Evolutionary conservation across 1,140 invertebrate species (phyloP), one percentile per base, ranked within the genome.

Genomic region (Drosophila murphyi): DNA sequence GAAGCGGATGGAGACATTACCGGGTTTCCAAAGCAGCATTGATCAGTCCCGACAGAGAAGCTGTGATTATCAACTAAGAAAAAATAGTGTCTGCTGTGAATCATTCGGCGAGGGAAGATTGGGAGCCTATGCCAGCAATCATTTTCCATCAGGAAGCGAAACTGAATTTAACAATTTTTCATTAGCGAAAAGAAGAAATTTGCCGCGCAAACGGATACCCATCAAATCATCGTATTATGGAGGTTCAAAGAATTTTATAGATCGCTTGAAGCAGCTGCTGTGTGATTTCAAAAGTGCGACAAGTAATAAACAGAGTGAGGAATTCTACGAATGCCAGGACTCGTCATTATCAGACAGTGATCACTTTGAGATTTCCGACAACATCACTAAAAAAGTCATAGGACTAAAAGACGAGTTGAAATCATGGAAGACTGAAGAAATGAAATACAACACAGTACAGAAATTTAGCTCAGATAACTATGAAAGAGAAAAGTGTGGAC

Each of bases 301-400:
- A 2, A 43, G 6, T 3, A 10, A 39, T 3, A 29, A 3, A 1
- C 3, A 43, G 29, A 12, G 34, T 2, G 45, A 59, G 1, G 4
- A 12, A 28, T 62, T 39, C 10, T 50, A 37, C n/a, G 47, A 62
- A 4, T 50, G 59, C 3, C 8, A 62, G 20, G 45, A 62, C 7
- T 2, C 20, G 7, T 35, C 47, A 7, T 39, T 10, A n/a, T 8
- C 2, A 2, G 10, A 12, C 35, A 31, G 12, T 8, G 29, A 7
- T 3, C 2, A 5, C 7, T 45, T 45, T 45, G 3, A 4, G 5
- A 4, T 0, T 3, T 3, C 28, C 3, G n/a, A 37, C 1, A 28
- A 8, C 28, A 20, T 37, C 6, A 8, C n/a, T 6, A 55, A 28
- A 6, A 20, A 20, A 20, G 20, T 20, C 20, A 20, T 20, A 20